phyloP scores from a whole-genome alignment of 2,888 invertebrate species.

The Machimus rusticus region DNA sequence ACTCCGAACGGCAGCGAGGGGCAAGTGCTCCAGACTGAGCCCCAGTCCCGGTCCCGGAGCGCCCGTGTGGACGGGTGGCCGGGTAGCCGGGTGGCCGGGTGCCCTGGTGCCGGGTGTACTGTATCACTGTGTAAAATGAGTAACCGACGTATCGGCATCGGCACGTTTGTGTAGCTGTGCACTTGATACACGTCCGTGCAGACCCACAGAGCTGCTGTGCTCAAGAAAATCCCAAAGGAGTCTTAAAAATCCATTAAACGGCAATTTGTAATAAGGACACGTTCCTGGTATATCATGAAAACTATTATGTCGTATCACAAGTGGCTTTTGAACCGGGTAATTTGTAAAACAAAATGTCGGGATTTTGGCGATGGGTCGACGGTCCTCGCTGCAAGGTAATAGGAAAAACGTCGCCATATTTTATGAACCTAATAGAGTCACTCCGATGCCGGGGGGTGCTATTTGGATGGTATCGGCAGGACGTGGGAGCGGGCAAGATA shows the following conservation, averaged over 20 bases:
- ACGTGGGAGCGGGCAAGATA: background rate
- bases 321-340: slow-evolving; percentile 48
- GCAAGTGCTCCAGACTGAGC: background rate
- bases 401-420: slow-evolving; percentile 37
- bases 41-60: background rate
- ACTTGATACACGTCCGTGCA: slow-evolving; percentile 4
- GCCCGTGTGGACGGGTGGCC: background rate
- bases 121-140: background rate
- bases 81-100: background rate
- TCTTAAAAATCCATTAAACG: slow-evolving; percentile 48
- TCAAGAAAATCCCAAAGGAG: slow-evolving; percentile 45
- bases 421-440: slow-evolving; percentile 27
- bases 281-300: slow-evolving; percentile 49
- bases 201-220: slow-evolving; percentile 23
- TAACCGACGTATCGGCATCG: background rate
- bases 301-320: slow-evolving; percentile 48
- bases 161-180: slow-evolving; percentile 2
- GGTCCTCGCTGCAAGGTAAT: slow-evolving; percentile 25
- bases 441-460: background rate
- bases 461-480: slow-evolving; percentile 18
- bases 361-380: slow-evolving; percentile 33
- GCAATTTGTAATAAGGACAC: slow-evolving; percentile 49
- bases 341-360: slow-evolving; percentile 46
- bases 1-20: background rate
- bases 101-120: background rate